These are phyloP conservation scores for Silvanus unidentatus DNA, from an alignment of 2,888 invertebrate species.

Conservation along the genomic window DNA sequence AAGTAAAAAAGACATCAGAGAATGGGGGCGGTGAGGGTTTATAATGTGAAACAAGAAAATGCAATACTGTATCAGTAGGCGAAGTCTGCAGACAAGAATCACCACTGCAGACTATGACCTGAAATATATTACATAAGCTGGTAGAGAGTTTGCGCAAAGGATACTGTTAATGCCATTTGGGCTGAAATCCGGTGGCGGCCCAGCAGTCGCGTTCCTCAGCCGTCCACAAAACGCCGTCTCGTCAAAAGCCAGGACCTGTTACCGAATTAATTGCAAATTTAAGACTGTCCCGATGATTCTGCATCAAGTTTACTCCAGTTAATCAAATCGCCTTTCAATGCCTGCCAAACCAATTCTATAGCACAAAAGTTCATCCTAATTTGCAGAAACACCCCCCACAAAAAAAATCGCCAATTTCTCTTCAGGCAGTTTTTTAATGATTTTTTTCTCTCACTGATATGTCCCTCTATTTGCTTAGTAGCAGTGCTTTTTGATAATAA, in stretches of 20 bases:
- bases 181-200: slow-evolving; percentile 7
- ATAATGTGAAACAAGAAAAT: no score
- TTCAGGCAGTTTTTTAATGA: no score
- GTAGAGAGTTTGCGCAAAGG: slow-evolving; percentile 11
- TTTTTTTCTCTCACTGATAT: neutral
- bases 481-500: slow-evolving; percentile 3
- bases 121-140: neutral
- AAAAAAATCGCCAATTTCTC: no score
- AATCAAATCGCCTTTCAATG: neutral
- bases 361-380: no score
- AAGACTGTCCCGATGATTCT: no score
- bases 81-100: slow-evolving; percentile 3
- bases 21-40: no score
- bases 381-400: no score
- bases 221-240: slow-evolving; percentile 10
- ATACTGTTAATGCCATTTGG: slow-evolving; percentile 6
- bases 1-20: no score
- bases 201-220: slow-evolving; percentile 13
- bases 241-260: slow-evolving; percentile 3
- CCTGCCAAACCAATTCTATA: slow-evolving; percentile 1
- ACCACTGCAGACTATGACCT: neutral
- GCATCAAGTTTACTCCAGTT: neutral
- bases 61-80: no score
- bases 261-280: slow-evolving; percentile 2
- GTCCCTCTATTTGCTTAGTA: slow-evolving; percentile 1